These are phyloP conservation scores for Gadopsis marmoratus DNA, from an alignment of 2,797 vertebrate genomes.

Conservation along the genomic window DNA sequence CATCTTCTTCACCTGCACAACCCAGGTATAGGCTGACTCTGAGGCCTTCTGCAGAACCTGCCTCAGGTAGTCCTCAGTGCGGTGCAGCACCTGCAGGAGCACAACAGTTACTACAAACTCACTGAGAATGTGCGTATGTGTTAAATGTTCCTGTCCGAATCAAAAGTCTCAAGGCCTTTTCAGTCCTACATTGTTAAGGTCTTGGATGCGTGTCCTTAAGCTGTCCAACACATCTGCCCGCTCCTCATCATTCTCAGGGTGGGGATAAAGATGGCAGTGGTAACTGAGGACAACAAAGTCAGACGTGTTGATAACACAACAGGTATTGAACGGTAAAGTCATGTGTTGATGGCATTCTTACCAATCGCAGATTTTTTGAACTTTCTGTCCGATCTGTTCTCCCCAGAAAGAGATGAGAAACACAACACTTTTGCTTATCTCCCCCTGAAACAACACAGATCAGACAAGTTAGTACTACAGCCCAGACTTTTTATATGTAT, in stretches of 20 bases:
- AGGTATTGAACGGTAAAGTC: neutral
- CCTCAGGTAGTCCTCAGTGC: slow-evolving; percentile 95
- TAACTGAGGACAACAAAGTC: slow-evolving; percentile 83
- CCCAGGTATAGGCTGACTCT: slow-evolving; percentile 91
- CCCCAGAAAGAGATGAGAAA: slow-evolving; percentile 99
- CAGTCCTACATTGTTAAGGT: slow-evolving; percentile 91
- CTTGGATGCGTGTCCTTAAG: slow-evolving; percentile 92
- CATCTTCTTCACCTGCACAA: slow-evolving; percentile 97
- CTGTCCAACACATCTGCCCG: slow-evolving; percentile 91
- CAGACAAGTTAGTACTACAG: neutral
- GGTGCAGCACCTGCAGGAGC: slow-evolving; percentile 90
- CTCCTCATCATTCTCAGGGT: slow-evolving; percentile 91
- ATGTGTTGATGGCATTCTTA: slow-evolving; percentile 72
- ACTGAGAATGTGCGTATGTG: neutral
- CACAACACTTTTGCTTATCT: slow-evolving; percentile 92
- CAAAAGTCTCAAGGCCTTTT: slow-evolving; percentile 83
- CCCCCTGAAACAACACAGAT: slow-evolving; percentile 86
- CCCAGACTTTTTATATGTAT: neutral
- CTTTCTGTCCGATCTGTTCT: slow-evolving; percentile 97
- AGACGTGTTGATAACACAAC: neutral
- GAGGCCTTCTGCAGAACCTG: slow-evolving; percentile 95
- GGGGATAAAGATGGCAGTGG: slow-evolving; percentile 96
- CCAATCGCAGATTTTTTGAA: slow-evolving; percentile 99
- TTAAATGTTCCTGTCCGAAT: slow-evolving; percentile 7
- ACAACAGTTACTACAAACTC: slow-evolving; percentile 5